These are phyloP conservation scores for Agrypnus murinus DNA, from an alignment of 2,888 invertebrate species.

Conservation along the genomic window DNA sequence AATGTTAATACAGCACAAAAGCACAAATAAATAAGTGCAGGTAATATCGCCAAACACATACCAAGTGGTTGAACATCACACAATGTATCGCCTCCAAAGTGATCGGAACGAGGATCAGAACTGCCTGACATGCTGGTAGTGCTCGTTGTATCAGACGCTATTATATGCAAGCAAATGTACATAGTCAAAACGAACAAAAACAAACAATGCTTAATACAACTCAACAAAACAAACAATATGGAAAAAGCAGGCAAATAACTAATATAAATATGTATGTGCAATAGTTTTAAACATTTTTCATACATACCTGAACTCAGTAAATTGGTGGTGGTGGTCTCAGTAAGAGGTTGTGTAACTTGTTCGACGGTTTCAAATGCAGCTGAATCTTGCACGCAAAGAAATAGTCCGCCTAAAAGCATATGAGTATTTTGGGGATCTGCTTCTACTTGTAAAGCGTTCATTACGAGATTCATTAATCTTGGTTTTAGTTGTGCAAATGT, in stretches of 20 bases:
- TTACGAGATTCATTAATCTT: conserved; percentile 85
- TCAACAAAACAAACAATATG: conserved; percentile 26
- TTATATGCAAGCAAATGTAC: conserved; percentile 60
- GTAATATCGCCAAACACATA: conserved; percentile 62
- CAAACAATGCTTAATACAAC: conserved; percentile 37
- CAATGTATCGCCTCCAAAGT: conserved; percentile 50
- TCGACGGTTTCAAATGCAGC: conserved; percentile 84
- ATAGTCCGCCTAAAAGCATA: conserved; percentile 87
- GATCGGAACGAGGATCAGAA: conserved; percentile 61
- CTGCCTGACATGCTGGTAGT: conserved; percentile 71
- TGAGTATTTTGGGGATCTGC: conserved; percentile 90
- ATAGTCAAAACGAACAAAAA: conserved; percentile 52
- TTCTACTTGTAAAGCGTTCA: conserved; percentile 89
- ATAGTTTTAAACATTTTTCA: background rate
- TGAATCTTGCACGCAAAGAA: conserved; percentile 86
- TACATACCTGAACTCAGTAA: conserved; percentile 80
- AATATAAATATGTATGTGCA: no score
- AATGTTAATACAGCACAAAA: conserved; percentile 2
- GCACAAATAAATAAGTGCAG: conserved; percentile 25
- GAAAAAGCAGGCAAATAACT: conserved; percentile 18
- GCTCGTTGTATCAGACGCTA: conserved; percentile 71
- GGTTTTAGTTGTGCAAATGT: conserved; percentile 84
- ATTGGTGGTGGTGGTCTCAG: conserved; percentile 75
- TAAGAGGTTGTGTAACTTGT: conserved; percentile 74
- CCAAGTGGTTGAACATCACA: conserved; percentile 47